Base-by-base conservation (phyloP, 2,888 invertebrate species). In the Meiosimyza platycephala region DNA sequence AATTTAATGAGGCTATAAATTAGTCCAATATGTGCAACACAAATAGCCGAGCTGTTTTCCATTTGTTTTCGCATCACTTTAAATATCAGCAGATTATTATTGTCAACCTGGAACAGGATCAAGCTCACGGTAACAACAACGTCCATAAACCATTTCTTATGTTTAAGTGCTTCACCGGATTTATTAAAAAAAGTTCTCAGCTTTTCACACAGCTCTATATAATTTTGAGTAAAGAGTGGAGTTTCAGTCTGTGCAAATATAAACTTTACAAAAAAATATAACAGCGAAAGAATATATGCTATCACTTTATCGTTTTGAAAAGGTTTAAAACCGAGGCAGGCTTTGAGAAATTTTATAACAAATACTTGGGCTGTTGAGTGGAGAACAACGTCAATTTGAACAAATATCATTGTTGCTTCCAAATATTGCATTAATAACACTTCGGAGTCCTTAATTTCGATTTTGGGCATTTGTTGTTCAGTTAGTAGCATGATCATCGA, bases 221-320 rank as follows among this genome's bases (percentile, higher is more conserved):
- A 84, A 1, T 68, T 71, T 4, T 48, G 72, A 28, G 79, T 76
- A 6, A 85, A 79, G n/a, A 80, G 78, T 0, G 50, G 62, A 0
- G 69, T 62, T 0, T 72, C 50, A 1, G 77, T 76, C 11, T 79
- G 77, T 0, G 72, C 74, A 60, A 75, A 79, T 0, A 83, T 9
- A 15, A 85, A 50, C 72, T 85, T 86, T 0, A 84, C 63, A 50
- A 83, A 81, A 68, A 82, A 83, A 71, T 86, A 84, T 2, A 84
- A 73, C 48, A 83, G 63, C 16, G 79, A 79, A 1, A 84, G 69
- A 2, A 73, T 76, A 70, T 82, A 79, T 4, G 75, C 72, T 6
- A 81, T 78, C 1, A 76, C 55, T 7, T 78, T 76, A 6, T 79
- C 64, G 6, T 71, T 72, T 62, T 81, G 80, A 55, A 84, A 76